Base-by-base conservation (phyloP, 2,797 vertebrate genomes). In the Holocentrus rufus region DNA sequence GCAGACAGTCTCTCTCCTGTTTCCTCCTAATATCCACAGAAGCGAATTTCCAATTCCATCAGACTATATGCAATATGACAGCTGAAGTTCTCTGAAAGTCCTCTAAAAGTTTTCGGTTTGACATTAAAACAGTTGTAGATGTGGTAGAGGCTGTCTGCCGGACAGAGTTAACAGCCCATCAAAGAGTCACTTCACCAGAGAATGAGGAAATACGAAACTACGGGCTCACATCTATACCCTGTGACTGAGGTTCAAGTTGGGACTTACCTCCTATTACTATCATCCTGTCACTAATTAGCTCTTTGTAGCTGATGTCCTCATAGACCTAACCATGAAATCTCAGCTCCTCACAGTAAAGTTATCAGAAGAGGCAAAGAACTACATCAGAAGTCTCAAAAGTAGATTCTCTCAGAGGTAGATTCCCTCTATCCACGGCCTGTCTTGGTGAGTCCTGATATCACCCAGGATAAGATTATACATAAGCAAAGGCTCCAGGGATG, bases 41-140 rank as follows among this genome's bases (percentile, higher is more conserved):
- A 27, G 25, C 25, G 25, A 27, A 27, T 27, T 27, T 4, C 25
- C 25, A 27, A 27, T n/a, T n/a, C n/a, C n/a, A n/a, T 27, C 25
- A 27, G 2, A 27, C 25, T 27, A 27, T 27, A 27, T 27, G 2
- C 25, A 27, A 27, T 27, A 27, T 53, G 69, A 9, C 17, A 52
- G 42, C 1, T 39, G 39, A 44, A 60, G 20, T 58, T 59, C 20
- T 15, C 22, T 20, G 34, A 70, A 81, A 71, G 72, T 69, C 25
- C 25, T 27, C 25, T 4, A 27, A 27, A 27, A 27, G 25, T 4
- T 60, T 25, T 71, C 15, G 20, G 31, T 50, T 18, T 27, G 5
- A 36, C 9, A 9, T 36, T 36, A 36, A 59, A 64, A 36, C 46
- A 52, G 11, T 25, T 54, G 36, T 44, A 77, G 7, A 71, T 73